A percentile compares a stretch with the other conserved stretches of the same genome.
These are phyloP conservation scores for Metallyticus violacea DNA, from an alignment of 2,888 invertebrate species.

Conservation along the genomic window DNA sequence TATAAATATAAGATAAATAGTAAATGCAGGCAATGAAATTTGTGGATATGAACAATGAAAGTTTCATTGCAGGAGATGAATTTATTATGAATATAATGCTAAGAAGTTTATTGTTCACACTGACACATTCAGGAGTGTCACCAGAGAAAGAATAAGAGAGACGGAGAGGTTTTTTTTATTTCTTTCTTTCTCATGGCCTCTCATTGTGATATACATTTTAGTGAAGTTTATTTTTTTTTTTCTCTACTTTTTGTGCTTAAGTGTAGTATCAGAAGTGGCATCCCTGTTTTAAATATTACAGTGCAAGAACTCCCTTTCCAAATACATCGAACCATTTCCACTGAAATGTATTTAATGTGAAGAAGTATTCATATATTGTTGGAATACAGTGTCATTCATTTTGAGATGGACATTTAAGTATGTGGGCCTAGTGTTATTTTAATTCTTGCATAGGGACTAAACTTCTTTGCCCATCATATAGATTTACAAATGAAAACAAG, in stretches of 20 bases:
- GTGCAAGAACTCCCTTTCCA: not conserved
- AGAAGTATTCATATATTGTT: not conserved
- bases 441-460: not conserved
- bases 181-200: too few relatives aligned
- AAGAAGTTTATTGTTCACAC: too few relatives aligned
- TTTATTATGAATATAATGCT: too few relatives aligned
- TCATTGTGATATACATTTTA: not conserved
- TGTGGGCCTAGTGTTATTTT: not conserved
- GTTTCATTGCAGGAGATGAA: too few relatives aligned
- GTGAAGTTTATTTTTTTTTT: not conserved
- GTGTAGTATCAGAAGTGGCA: not conserved
- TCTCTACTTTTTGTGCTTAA: not conserved
- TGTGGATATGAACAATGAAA: too few relatives aligned
- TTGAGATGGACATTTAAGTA: not conserved
- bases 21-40: too few relatives aligned
- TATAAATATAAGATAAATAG: too few relatives aligned
- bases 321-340: slow-evolving; percentile 4
- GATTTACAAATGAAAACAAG: not conserved
- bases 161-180: too few relatives aligned
- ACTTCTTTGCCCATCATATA: not conserved
- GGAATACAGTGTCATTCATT: not conserved
- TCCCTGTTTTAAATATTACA: not conserved
- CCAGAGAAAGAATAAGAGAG: too few relatives aligned
- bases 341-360: not conserved
- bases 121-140: too few relatives aligned